Conservation (phyloP, 2,888 invertebrate genomes). For the Blastobasis adustella region DNA sequence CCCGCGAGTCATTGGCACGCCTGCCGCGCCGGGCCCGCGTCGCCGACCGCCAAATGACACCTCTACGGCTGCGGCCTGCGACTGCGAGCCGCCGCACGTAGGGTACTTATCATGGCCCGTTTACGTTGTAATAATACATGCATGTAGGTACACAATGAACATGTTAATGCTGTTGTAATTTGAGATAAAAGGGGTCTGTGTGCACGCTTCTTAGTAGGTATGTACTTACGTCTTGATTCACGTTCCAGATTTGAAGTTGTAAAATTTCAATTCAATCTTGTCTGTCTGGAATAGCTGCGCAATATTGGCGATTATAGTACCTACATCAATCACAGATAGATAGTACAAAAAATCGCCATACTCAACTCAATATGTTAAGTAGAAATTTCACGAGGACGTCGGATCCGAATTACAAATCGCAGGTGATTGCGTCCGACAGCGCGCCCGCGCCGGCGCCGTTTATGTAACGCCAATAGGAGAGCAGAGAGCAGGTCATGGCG, state of each 20-base stretch:
- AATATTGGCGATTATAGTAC: too few species aligned
- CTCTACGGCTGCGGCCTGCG: slow-evolving; percentile 6
- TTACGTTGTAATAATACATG: background rate
- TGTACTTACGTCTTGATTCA: too few species aligned
- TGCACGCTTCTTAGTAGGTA: too few species aligned
- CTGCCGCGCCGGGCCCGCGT: slow-evolving; percentile 18
- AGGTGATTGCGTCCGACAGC: slow-evolving; percentile 2
- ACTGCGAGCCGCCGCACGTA: slow-evolving; percentile 1
- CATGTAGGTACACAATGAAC: background rate
- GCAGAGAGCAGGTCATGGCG: slow-evolving; percentile 9
- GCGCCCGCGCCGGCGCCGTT: slow-evolving; percentile 6
- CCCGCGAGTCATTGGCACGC: slow-evolving; percentile 60
- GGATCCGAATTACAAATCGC: slow-evolving; percentile 17
- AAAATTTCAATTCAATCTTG: too few species aligned
- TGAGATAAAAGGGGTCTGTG: too few species aligned
- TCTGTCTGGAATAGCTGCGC: too few species aligned
- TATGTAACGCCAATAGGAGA: slow-evolving; percentile 14
- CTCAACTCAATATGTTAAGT: too few species aligned
- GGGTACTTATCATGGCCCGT: background rate
- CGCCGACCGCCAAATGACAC: slow-evolving; percentile 33
- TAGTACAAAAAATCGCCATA: too few species aligned
- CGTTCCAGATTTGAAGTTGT: too few species aligned
- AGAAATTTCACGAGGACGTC: background rate
- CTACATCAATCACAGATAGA: too few species aligned
- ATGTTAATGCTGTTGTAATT: too few species aligned